phyloP scores from a whole-genome alignment of 2,113 vertebrate genomes.

The Pseudorectes ferrugineus region DNA sequence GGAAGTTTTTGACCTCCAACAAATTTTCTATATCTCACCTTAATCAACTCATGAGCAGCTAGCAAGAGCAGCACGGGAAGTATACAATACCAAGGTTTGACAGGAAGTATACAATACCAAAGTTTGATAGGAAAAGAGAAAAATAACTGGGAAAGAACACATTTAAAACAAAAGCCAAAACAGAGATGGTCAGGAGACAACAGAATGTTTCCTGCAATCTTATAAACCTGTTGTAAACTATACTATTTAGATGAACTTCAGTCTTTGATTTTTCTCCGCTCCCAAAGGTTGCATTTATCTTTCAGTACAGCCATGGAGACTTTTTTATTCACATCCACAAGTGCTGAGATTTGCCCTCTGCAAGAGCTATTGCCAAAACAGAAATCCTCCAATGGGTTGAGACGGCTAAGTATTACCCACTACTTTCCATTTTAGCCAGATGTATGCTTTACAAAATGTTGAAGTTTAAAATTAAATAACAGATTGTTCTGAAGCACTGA shows the following conservation, averaged over 20 bases:
- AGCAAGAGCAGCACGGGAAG: not conserved
- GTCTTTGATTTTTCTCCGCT: not conserved
- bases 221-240: not conserved
- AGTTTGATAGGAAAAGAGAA: not conserved
- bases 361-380: not conserved
- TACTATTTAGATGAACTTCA: not conserved
- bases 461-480: not conserved
- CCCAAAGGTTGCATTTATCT: not conserved
- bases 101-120: not conserved
- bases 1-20: conserved; percentile 34
- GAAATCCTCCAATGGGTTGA: not conserved
- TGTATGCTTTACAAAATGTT: not conserved
- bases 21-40: conserved; percentile 12
- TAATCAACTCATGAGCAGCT: not conserved
- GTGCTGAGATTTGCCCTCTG: not conserved
- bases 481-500: not conserved
- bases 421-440: not conserved
- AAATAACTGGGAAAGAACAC: not conserved
- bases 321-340: not conserved
- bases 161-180: not conserved
- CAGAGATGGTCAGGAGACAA: not conserved
- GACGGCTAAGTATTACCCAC: not conserved
- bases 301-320: not conserved
- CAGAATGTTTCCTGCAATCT: not conserved
- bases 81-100: not conserved